phyloP scores from a whole-genome alignment of 1,140 invertebrate species.

The Magallana angulata region DNA sequence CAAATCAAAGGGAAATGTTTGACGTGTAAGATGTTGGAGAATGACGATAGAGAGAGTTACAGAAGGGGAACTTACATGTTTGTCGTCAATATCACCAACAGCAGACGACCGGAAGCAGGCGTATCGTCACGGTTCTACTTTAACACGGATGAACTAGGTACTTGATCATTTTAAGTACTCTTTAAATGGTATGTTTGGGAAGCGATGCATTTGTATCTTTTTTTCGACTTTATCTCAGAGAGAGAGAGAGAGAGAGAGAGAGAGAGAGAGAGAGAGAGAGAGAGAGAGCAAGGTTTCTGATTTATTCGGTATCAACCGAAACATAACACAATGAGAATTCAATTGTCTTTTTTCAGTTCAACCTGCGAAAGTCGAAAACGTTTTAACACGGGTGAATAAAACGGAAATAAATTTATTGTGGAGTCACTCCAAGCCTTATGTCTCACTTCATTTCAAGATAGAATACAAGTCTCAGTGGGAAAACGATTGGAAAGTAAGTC shows the following conservation, averaged over 20 bases:
- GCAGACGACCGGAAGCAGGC: background rate
- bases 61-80: background rate
- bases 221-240: no score
- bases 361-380: background rate
- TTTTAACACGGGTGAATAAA: background rate
- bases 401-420: background rate
- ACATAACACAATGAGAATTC: background rate
- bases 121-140: slow-evolving; percentile 29
- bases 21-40: background rate
- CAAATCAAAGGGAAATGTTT: background rate
- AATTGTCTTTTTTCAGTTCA: background rate
- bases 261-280: no score
- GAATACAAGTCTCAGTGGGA: slow-evolving; percentile 22
- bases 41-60: background rate
- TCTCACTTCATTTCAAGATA: background rate
- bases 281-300: no score
- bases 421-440: background rate
- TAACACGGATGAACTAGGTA: slow-evolving; percentile 21
- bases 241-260: no score
- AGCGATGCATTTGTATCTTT: no score
- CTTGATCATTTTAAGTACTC: no score
- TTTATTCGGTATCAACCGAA: no score
- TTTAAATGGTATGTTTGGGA: no score
- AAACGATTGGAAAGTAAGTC: background rate
- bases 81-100: slow-evolving; percentile 34